These are phyloP conservation scores for Euphonia xanthogaster DNA, from an alignment of 2,797 vertebrate genomes.

Conservation along the genomic window DNA sequence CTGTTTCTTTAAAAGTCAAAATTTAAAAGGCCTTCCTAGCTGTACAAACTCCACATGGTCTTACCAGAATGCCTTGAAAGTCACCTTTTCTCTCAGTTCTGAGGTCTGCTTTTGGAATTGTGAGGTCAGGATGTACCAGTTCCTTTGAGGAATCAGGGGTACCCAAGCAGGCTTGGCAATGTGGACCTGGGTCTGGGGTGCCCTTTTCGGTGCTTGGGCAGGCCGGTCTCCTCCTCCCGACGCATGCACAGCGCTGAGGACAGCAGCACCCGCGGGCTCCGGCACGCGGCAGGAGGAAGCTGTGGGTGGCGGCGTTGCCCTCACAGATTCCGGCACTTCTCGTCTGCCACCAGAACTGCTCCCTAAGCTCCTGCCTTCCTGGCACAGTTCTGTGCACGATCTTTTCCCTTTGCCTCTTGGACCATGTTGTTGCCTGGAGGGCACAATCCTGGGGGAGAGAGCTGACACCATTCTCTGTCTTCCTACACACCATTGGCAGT, in stretches of 20 bases:
- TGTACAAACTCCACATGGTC: not conserved
- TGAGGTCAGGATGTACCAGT: rapidly evolving
- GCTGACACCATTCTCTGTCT: not conserved
- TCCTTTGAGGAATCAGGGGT: too few species aligned
- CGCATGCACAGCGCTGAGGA: rapidly evolving
- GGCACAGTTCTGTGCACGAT: rapidly evolving
- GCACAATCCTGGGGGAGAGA: too few species aligned
- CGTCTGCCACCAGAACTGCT: rapidly evolving
- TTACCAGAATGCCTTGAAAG: not conserved
- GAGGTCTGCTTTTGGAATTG: not conserved
- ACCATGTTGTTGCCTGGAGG: not conserved
- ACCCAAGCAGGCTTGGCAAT: not conserved
- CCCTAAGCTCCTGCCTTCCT: rapidly evolving
- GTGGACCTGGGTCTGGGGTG: not conserved
- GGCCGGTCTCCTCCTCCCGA: rapidly evolving
- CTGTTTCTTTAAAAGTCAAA: not conserved
- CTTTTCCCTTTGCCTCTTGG: not conserved
- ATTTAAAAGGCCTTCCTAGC: not conserved
- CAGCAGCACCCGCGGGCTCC: rapidly evolving
- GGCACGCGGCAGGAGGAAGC: too few species aligned
- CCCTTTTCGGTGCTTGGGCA: rapidly evolving
- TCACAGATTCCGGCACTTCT: not conserved
- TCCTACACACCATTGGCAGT: rapidly evolving
- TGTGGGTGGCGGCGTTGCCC: rapidly evolving
- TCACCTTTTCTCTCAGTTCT: not conserved